Percentiles rank a stretch among this genome's conserved stretches.
phyloP scores from a whole-genome alignment of 2,113 vertebrate genomes.

The Steatornis caripensis region DNA sequence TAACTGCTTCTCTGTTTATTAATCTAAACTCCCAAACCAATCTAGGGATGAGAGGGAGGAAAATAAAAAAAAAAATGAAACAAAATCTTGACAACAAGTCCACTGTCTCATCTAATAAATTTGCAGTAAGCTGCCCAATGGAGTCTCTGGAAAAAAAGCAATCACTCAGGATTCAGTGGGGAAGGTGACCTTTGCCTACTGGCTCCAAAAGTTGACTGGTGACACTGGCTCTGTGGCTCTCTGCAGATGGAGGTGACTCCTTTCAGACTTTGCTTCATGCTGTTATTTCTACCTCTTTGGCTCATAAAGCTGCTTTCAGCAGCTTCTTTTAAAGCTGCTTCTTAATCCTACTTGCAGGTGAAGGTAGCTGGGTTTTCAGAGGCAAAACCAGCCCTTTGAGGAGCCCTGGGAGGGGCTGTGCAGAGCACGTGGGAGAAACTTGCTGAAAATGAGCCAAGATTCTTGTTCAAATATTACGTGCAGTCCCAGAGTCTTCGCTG shows the following conservation, averaged over 20 bases:
- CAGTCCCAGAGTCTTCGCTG: not conserved
- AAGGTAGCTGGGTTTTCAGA: not conserved
- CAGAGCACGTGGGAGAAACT: not conserved
- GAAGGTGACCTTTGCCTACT: not conserved
- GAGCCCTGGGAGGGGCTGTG: not conserved
- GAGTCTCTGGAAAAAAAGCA: not conserved
- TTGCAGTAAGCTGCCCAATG: not conserved
- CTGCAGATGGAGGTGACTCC: not conserved
- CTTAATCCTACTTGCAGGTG: not conserved
- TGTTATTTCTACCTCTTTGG: not conserved
- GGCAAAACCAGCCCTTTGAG: not conserved
- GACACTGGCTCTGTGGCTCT: not conserved
- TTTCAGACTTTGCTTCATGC: not conserved
- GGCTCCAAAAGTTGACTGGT: not conserved
- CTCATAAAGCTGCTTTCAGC: not conserved
- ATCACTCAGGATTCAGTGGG: not conserved
- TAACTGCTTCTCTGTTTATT: slow-evolving; percentile 17
- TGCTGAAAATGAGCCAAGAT: not conserved
- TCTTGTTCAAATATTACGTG: not conserved
- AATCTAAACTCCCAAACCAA: not conserved
- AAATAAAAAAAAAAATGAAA: not conserved
- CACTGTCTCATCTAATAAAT: not conserved
- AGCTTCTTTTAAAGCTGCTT: not conserved
- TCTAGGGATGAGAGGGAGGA: not conserved
- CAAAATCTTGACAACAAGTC: not conserved